Base-by-base conservation (phyloP, 2,797 vertebrate genomes). In the Todus mexicanus region DNA sequence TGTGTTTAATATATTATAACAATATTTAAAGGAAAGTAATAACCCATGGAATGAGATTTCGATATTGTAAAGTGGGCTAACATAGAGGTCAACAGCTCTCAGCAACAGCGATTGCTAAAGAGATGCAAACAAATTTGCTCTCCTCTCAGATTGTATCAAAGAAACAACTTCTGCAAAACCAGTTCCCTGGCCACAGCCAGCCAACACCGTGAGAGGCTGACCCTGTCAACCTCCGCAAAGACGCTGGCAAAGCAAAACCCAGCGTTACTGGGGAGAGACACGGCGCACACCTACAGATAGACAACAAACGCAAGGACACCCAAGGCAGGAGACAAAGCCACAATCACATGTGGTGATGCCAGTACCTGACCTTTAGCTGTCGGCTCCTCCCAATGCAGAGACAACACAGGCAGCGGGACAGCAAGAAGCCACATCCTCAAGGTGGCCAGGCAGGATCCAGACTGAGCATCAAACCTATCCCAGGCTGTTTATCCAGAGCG, bases 221-320 rank as follows among this genome's bases (percentile, higher is more conserved):
- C 47, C 71, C 43, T 2, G 2, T 1, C 35, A 15, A 2, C 29
- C 82, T 35, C 31, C 4, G 26, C 72, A 15, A 18, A 50, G 50
- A 8, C 2, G 12, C 50, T 50, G 84, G 50, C 70, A 71, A 12
- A 78, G 84, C 81, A 59, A 5, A 25, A 2, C 29, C 47, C 11
- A 5, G 5, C 0, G 6, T 15, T 22, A 8, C 18, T 2, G 21
- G 26, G 38, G 23, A 78, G 35, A 45, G 40, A 69, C 65, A 11
- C 0, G 0, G 26, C 45, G 25, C 50, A 33, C 22, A 8, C 14
- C 51, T 6, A 6, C 14, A 23, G 65, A 42, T 1, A n/a, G n/a
- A 2, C 5, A 26, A 29, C n/a, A 19, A 40, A 21, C 6, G 53
- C 31, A 13, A 22, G 64, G 68, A 25, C 7, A 2, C 40, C 5